phyloP scores from a whole-genome alignment of 2,797 vertebrate species.

The Euthynnus affinis region DNA sequence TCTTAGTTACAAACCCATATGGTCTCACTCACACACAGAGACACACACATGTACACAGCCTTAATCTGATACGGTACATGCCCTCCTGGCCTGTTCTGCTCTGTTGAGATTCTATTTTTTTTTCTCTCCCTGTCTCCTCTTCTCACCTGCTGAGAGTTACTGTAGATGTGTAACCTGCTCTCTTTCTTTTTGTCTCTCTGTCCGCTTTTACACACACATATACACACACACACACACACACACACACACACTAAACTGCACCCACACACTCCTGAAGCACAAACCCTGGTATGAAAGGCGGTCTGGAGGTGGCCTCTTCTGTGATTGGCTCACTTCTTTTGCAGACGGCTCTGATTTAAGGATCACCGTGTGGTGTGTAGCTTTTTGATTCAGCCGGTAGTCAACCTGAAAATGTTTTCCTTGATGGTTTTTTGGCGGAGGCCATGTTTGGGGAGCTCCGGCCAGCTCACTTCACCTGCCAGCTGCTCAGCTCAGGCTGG shows the following conservation, averaged over 20 bases:
- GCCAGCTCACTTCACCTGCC: slow-evolving; percentile 70
- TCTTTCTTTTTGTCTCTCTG: slow-evolving; percentile 34
- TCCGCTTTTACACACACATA: slow-evolving; percentile 19
- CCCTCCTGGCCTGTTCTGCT: slow-evolving; percentile 70
- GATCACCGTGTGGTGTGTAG: slow-evolving; percentile 44
- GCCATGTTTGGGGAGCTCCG: slow-evolving; percentile 45
- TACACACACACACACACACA: too few species aligned
- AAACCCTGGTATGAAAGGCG: slow-evolving; percentile 39
- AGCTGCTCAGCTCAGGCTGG: slow-evolving; percentile 66
- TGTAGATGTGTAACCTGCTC: slow-evolving; percentile 68
- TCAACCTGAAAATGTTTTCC: slow-evolving; percentile 78
- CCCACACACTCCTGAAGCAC: slow-evolving; percentile 29
- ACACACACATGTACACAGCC: slow-evolving; percentile 11
- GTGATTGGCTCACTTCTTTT: slow-evolving; percentile 45
- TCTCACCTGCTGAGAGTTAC: slow-evolving; percentile 75
- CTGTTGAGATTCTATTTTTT: slow-evolving; percentile 64
- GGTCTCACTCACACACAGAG: slow-evolving; percentile 22
- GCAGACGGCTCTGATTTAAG: slow-evolving; percentile 67
- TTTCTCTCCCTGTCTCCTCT: slow-evolving; percentile 38
- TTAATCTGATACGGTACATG: slow-evolving; percentile 75
- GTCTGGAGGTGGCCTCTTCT: slow-evolving; percentile 56
- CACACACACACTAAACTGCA: too few species aligned
- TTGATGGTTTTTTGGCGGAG: slow-evolving; percentile 73
- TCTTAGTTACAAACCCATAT: slow-evolving; percentile 68
- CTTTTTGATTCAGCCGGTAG: slow-evolving; percentile 73